phyloP scores from a whole-genome alignment of 2,888 invertebrate species.

The Drosophila monieri region DNA sequence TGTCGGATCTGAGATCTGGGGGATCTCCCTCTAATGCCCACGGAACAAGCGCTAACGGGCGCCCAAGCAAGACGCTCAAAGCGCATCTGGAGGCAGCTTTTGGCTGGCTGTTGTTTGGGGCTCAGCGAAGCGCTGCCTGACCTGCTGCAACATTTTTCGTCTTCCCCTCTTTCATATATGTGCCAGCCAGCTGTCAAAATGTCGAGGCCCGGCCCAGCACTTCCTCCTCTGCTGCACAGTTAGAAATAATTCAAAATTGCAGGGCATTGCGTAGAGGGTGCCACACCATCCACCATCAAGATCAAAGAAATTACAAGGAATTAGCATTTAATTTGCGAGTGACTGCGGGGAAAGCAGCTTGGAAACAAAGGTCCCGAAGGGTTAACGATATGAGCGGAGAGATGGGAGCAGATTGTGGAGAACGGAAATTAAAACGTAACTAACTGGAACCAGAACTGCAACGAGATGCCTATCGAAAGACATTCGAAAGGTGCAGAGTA shows the following conservation, averaged over 20 bases:
- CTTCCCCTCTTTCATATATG: conserved; percentile 17
- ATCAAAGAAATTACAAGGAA: conserved; percentile 38
- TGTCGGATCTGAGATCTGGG: neutral
- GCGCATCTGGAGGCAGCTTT: conserved; percentile 28
- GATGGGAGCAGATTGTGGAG: neutral
- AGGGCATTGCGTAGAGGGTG: conserved; percentile 33
- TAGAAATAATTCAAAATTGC: conserved; percentile 20
- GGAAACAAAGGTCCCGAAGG: neutral
- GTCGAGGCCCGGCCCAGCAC: conserved; percentile 28
- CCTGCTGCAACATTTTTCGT: conserved; percentile 28
- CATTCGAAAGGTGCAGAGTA: neutral
- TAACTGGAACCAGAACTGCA: neutral
- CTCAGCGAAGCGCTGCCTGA: conserved; percentile 58
- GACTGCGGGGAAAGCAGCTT: conserved; percentile 2
- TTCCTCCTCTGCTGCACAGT: conserved; percentile 31
- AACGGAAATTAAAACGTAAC: conserved; percentile 5
- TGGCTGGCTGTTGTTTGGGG: neutral
- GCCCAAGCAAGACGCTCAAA: conserved; percentile 42
- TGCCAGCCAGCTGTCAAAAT: conserved; percentile 58
- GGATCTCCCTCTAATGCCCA: conserved; percentile 24
- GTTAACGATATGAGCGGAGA: conserved; percentile 17
- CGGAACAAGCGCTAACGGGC: conserved; percentile 14
- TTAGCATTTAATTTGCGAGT: conserved; percentile 30
- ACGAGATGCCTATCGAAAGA: neutral
- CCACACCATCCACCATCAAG: conserved; percentile 24